These are phyloP conservation scores for Leucosticte australis DNA, from an alignment of 2,113 vertebrate species.

Conservation along the genomic window DNA sequence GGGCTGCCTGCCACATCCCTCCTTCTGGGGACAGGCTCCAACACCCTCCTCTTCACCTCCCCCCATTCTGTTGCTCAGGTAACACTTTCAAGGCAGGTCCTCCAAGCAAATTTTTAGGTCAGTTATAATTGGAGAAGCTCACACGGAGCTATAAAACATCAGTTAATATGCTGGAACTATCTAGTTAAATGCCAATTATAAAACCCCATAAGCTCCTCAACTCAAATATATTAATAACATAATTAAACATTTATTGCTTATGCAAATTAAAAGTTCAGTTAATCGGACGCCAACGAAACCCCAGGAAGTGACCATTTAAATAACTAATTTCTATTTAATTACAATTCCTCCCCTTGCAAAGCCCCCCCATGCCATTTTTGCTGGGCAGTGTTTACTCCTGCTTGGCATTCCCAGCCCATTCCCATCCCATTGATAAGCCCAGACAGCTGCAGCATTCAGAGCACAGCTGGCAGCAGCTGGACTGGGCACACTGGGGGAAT, in stretches of 20 bases:
- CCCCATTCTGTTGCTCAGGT: neutral
- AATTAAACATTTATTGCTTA: constrained; percentile 78
- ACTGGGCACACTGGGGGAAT: neutral
- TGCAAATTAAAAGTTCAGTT: constrained; percentile 73
- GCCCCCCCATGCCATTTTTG: neutral
- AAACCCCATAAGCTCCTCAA: constrained; percentile 69
- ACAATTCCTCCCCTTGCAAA: neutral
- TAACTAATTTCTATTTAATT: constrained; percentile 65
- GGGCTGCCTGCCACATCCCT: neutral
- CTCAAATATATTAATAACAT: constrained; percentile 78
- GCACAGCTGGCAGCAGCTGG: constrained; percentile 63
- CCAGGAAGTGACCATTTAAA: constrained; percentile 68
- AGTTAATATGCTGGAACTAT: constrained; percentile 72
- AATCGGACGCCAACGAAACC: constrained; percentile 66
- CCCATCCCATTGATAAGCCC: neutral
- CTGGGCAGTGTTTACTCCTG: neutral
- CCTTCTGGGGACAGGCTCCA: neutral
- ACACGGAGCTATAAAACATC: constrained; percentile 49
- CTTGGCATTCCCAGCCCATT: neutral
- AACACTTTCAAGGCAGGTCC: constrained; percentile 9
- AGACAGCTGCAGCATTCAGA: constrained; percentile 46
- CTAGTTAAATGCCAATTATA: constrained; percentile 80
- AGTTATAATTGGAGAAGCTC: constrained; percentile 66
- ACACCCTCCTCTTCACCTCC: neutral
- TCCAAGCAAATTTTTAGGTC: constrained; percentile 51